Evolutionary conservation across 2,113 vertebrate species (phyloP), one percentile per base, ranked within the genome.

Genomic region (Carollia perspicillata): DNA sequence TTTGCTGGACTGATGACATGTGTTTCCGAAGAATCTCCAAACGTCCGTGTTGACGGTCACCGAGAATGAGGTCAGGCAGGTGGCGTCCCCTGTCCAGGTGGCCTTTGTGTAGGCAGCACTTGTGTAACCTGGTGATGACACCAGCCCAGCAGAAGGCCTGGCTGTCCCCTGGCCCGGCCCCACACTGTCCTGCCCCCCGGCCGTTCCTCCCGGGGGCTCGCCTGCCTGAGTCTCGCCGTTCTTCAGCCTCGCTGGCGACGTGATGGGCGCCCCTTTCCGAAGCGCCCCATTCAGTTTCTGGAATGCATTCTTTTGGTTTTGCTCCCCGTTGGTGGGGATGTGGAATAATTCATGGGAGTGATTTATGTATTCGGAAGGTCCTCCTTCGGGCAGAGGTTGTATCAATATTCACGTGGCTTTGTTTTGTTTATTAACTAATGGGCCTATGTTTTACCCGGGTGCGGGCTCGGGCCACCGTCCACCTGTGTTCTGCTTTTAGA

Each of bases 51-150:
- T 92, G 94, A 95, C n/a, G 44, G 69, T 72, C 17, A 0, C 7
- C 2, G 78, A 90, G 93, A 93, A 63, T 69, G 92, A 35, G 51
- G 68, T 17, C 2, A n/a, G 84, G 55, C 49, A 20, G 77, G 65
- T 53, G 44, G 63, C 12, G 69, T 53, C 86, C 17, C 78, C 95
- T 9, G 49, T 2, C 51, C 95, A 97, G 95, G 92, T 91, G 96
- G 95, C 58, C 78, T 94, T 75, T 92, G 93, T 95, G 95, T 75
- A 47, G 5, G 88, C 14, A 58, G 88, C 49, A 84, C 44, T 85
- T 66, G 18, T 23, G 84, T 81, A 72, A 94, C 88, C 75, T 53
- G 93, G 84, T 77, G 12, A 84, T 44, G 35, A 30, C 69, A 49
- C 42, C 18, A 1, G 49, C 35, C 5, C 28, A 12, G 23, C 37